Conservation (phyloP, 2,113 vertebrate species). For the Camarhynchus parvulus region DNA sequence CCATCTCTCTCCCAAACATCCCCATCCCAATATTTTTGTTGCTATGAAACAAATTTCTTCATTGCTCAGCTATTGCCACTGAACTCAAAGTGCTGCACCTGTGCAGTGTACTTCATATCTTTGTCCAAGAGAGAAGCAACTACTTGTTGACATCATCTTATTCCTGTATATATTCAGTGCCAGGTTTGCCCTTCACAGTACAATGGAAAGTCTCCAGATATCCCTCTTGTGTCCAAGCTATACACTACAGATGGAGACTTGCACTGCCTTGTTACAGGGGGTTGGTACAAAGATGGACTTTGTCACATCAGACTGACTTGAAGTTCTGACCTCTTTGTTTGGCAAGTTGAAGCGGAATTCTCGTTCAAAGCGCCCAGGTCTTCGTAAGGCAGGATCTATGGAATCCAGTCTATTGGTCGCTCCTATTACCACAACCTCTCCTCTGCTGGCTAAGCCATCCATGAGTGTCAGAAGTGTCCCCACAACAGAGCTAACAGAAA, state of each 20-base stretch:
- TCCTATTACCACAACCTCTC: conserved; percentile 93
- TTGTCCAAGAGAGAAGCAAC: background rate
- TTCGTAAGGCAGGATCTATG: conserved; percentile 94
- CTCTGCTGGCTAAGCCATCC: conserved; percentile 90
- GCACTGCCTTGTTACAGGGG: background rate
- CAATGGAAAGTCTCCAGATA: background rate
- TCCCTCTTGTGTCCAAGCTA: background rate
- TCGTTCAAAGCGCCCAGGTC: conserved; percentile 93
- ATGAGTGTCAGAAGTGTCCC: conserved; percentile 92
- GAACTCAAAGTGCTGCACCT: background rate
- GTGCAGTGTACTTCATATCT: background rate
- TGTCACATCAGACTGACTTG: background rate
- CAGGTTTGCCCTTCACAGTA: background rate
- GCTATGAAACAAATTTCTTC: background rate
- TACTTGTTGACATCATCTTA: background rate
- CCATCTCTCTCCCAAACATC: background rate
- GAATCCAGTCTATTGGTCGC: conserved; percentile 94
- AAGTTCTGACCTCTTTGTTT: conserved; percentile 85
- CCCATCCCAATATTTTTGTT: background rate
- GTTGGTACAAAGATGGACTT: background rate
- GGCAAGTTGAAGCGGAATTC: conserved; percentile 92
- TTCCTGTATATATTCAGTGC: background rate
- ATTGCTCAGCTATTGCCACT: background rate
- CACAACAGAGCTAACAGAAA: conserved; percentile 87
- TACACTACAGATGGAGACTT: background rate